Evolutionary conservation across 2,888 invertebrate genomes (phyloP).

Genomic region (Merodon equestris): DNA sequence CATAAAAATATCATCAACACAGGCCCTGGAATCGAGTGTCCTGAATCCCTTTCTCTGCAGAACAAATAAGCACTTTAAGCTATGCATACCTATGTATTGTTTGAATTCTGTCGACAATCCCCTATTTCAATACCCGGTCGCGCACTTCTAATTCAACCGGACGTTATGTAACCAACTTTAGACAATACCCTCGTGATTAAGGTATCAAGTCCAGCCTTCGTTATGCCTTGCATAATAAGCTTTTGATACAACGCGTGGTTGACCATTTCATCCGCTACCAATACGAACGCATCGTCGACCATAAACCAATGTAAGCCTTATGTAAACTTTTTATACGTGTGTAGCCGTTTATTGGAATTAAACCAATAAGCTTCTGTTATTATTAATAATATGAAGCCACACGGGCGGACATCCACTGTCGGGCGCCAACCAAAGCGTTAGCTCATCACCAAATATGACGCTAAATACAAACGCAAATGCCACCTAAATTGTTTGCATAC

Average conservation of each 20-base stretch:
- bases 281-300: constrained; percentile 35
- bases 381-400: constrained; percentile 50
- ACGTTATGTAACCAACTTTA: too few species aligned
- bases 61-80: too few species aligned
- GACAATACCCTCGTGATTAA: too few species aligned
- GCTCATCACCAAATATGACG: constrained; percentile 18
- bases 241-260: constrained; percentile 57
- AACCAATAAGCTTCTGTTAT: constrained; percentile 50
- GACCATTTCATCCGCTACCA: constrained; percentile 38
- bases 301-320: constrained; percentile 43
- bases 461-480: constrained; percentile 26
- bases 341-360: constrained; percentile 22
- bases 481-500: constrained; percentile 14
- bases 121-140: too few species aligned
- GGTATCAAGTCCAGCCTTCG: too few species aligned
- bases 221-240: constrained; percentile 29
- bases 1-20: too few species aligned
- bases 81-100: too few species aligned
- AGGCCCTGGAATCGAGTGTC: too few species aligned
- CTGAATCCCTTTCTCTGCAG: too few species aligned
- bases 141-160: too few species aligned
- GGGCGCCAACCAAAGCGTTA: constrained; percentile 14
- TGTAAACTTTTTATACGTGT: constrained; percentile 11
- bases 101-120: too few species aligned
- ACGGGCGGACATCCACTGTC: constrained; percentile 10